Conservation (phyloP, 1,140 invertebrate genomes). For the Drosophila arawakana region DNA sequence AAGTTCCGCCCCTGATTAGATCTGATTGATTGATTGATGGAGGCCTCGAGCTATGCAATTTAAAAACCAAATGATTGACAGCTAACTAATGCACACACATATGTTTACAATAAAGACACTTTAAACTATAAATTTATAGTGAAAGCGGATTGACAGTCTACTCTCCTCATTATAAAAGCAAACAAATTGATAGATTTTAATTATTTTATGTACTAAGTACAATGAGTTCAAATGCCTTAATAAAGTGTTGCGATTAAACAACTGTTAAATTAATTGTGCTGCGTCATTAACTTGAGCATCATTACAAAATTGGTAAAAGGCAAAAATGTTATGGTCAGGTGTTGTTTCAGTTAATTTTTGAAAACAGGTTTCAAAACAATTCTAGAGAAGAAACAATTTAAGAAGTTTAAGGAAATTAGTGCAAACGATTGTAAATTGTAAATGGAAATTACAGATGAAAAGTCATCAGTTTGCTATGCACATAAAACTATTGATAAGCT, state of each 20-base stretch:
- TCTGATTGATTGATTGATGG: slow-evolving; percentile 37
- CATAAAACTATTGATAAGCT: slow-evolving; percentile 2
- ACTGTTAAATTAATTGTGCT: too few species aligned
- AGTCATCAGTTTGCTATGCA: slow-evolving; percentile 1
- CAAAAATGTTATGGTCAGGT: background rate
- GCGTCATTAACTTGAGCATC: background rate
- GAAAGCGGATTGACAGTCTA: background rate
- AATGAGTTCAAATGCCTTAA: too few species aligned
- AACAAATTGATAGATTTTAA: too few species aligned
- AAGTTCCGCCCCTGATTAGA: slow-evolving; percentile 27
- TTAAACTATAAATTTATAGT: background rate
- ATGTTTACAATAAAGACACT: background rate
- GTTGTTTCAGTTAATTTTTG: background rate
- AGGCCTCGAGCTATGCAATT: slow-evolving; percentile 24
- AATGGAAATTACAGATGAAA: background rate
- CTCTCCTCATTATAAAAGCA: too few species aligned
- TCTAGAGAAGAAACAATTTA: background rate
- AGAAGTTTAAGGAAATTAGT: too few species aligned
- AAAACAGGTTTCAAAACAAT: background rate
- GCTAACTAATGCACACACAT: slow-evolving; percentile 27
- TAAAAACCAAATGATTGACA: slow-evolving; percentile 37
- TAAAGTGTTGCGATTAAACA: too few species aligned
- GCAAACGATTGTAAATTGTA: too few species aligned
- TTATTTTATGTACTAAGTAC: too few species aligned
- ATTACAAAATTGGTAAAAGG: background rate